These are phyloP conservation scores for Dolichomitus sp. DNA, from an alignment of 2,888 invertebrate genomes.

Conservation along the genomic window DNA sequence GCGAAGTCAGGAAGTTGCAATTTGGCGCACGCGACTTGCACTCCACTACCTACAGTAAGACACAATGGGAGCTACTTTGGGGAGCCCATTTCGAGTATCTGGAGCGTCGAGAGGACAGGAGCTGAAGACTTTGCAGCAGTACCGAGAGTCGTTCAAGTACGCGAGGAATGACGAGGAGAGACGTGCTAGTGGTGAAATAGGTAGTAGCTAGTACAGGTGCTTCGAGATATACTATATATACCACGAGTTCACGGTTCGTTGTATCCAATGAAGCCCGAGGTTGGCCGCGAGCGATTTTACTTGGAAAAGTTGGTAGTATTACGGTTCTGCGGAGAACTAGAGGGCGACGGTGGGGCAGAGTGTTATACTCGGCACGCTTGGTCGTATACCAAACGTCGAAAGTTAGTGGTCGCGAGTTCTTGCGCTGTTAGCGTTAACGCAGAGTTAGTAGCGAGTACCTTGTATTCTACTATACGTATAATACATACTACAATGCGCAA, in stretches of 20 bases:
- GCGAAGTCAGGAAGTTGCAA: slow-evolving; percentile 46
- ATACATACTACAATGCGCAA: slow-evolving; percentile 21
- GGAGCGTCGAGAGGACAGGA: slow-evolving; percentile 31
- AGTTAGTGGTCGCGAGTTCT: slow-evolving; percentile 26
- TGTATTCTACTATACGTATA: not conserved
- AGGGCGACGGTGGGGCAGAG: not conserved
- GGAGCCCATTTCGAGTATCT: slow-evolving; percentile 44
- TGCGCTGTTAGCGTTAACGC: slow-evolving; percentile 16
- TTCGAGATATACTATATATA: slow-evolving; percentile 15
- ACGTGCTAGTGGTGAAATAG: slow-evolving; percentile 10
- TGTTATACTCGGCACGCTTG: slow-evolving; percentile 15
- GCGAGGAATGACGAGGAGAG: not conserved
- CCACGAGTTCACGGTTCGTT: slow-evolving; percentile 47
- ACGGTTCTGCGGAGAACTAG: slow-evolving; percentile 5
- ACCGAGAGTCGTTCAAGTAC: slow-evolving; percentile 12
- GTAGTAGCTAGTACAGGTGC: slow-evolving; percentile 15
- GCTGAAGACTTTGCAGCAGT: slow-evolving; percentile 10
- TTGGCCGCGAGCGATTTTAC: slow-evolving; percentile 51
- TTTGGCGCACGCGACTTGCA: slow-evolving; percentile 24
- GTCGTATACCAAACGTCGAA: slow-evolving; percentile 4
- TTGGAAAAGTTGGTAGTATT: slow-evolving; percentile 56
- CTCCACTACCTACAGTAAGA: slow-evolving; percentile 11
- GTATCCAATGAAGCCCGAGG: slow-evolving; percentile 47
- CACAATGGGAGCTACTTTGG: slow-evolving; percentile 61
- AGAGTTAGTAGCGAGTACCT: not conserved